Percentiles rank a stretch among this genome's conserved stretches.
These are phyloP conservation scores for Temnothorax rugatulus DNA, from an alignment of 2,888 invertebrate genomes.

Conservation along the genomic window DNA sequence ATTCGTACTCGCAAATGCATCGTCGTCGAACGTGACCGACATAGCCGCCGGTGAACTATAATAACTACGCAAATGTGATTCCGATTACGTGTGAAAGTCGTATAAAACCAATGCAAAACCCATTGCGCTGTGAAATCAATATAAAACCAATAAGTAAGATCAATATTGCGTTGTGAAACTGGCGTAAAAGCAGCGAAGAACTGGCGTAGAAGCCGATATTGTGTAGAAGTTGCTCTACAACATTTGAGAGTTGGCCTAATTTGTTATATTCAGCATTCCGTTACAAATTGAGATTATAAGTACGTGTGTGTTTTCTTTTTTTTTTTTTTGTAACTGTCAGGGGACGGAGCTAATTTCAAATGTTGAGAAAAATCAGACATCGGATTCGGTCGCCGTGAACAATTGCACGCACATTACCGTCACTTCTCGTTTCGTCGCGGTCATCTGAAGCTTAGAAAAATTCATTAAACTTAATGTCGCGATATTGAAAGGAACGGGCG, in stretches of 20 bases:
- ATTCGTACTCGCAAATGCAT: slow-evolving; percentile 16
- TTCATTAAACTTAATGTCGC: background rate
- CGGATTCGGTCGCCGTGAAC: background rate
- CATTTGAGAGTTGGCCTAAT: slow-evolving; percentile 34
- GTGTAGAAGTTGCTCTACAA: slow-evolving; percentile 36
- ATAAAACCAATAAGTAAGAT: slow-evolving; percentile 33
- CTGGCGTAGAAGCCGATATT: slow-evolving; percentile 31
- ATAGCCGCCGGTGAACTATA: slow-evolving; percentile 17
- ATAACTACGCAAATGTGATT: slow-evolving; percentile 45
- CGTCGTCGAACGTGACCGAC: slow-evolving; percentile 45
- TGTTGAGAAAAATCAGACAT: slow-evolving; percentile 13
- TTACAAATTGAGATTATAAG: slow-evolving; percentile 10
- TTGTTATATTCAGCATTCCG: slow-evolving; percentile 21
- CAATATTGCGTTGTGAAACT: slow-evolving; percentile 33
- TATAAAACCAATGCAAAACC: slow-evolving; percentile 39
- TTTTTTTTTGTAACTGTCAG: background rate
- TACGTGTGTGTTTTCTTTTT: background rate
- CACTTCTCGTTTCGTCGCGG: too few relatives aligned
- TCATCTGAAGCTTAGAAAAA: background rate
- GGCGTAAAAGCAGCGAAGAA: slow-evolving; percentile 34
- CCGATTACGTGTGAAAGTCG: slow-evolving; percentile 50
- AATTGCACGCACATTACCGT: background rate
- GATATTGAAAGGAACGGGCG: background rate
- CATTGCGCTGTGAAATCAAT: slow-evolving; percentile 41
- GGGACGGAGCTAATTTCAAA: background rate